A percentile compares a stretch with the other conserved stretches of the same genome.
phyloP scores from a whole-genome alignment of 2,113 vertebrate species.

The Takifugu bimaculatus region DNA sequence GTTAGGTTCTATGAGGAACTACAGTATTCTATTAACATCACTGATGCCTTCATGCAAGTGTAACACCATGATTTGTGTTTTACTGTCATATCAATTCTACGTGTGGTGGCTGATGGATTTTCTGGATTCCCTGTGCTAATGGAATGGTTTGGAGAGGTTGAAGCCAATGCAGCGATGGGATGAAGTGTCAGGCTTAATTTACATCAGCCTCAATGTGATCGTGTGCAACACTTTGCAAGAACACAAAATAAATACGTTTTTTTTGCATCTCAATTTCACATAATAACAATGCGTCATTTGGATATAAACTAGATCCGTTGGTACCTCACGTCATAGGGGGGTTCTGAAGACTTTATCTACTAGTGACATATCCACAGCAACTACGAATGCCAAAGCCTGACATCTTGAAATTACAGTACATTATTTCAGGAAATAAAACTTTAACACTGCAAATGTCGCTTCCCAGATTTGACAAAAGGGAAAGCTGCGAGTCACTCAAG shows the following conservation, averaged over 20 bases:
- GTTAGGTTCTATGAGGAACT: slow-evolving; percentile 32
- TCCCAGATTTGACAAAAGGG: slow-evolving; percentile 33
- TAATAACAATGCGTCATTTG: slow-evolving; percentile 41
- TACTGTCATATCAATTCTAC: slow-evolving; percentile 21
- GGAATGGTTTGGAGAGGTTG: slow-evolving; percentile 61
- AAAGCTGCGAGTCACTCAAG: slow-evolving; percentile 44
- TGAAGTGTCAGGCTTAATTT: slow-evolving; percentile 23
- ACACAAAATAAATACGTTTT: slow-evolving; percentile 55
- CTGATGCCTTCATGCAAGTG: slow-evolving; percentile 48
- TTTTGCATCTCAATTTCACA: slow-evolving; percentile 36
- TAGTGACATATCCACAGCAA: slow-evolving; percentile 45
- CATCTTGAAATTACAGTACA: slow-evolving; percentile 57
- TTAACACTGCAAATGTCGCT: slow-evolving; percentile 56
- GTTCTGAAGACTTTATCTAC: slow-evolving; percentile 25
- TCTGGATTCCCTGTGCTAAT: slow-evolving; percentile 26
- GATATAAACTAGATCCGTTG: slow-evolving; percentile 39
- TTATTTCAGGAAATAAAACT: slow-evolving; percentile 50
- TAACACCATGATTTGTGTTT: slow-evolving; percentile 30
- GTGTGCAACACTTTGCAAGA: slow-evolving; percentile 65
- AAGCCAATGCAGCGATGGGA: slow-evolving; percentile 18
- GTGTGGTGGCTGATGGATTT: slow-evolving; percentile 10
- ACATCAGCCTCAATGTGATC: slow-evolving; percentile 17
- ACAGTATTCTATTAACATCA: slow-evolving; percentile 18
- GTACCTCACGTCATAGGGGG: slow-evolving; percentile 47
- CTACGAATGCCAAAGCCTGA: slow-evolving; percentile 31